phyloP scores from a whole-genome alignment of 1,140 invertebrate species.

The Drosophila suzukii region DNA sequence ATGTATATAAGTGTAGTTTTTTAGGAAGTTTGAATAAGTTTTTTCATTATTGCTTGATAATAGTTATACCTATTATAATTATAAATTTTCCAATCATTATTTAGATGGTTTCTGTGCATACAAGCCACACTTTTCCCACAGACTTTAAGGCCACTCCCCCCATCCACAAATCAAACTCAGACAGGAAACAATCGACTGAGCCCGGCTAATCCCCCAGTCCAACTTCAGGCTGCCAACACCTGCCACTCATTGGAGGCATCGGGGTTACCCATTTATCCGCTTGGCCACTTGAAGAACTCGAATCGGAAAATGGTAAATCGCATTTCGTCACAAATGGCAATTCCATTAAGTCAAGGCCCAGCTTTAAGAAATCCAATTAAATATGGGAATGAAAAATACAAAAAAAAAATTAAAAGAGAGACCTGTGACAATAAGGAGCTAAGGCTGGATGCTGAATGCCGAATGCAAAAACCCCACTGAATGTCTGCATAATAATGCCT shows the following conservation, averaged over 20 bases:
- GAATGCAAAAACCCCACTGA: constrained; percentile 42
- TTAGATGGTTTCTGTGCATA: neutral
- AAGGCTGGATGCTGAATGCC: constrained; percentile 1
- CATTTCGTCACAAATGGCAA: constrained; percentile 65
- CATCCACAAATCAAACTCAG: constrained; percentile 4
- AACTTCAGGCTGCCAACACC: constrained; percentile 52
- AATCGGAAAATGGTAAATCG: constrained; percentile 33
- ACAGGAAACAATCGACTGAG: constrained; percentile 31
- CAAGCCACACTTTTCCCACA: neutral
- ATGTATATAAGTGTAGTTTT: neutral
- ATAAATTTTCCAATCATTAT: neutral
- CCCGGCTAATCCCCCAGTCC: constrained; percentile 37
- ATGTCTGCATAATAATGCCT: constrained; percentile 69
- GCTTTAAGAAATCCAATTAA: constrained; percentile 83
- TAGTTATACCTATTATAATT: too few species aligned
- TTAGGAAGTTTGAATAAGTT: too few species aligned
- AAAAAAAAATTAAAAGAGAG: constrained; percentile 7
- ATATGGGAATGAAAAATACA: constrained; percentile 26
- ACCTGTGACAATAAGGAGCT: constrained; percentile 10
- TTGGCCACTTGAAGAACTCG: constrained; percentile 4
- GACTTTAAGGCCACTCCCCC: too few species aligned
- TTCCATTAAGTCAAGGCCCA: constrained; percentile 69
- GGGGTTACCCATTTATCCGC: constrained; percentile 24
- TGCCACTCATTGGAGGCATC: constrained; percentile 38
- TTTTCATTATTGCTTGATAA: too few species aligned